Evolutionary conservation across 2,888 invertebrate species (phyloP), one percentile per base, ranked within the genome.

Genomic region (Acleris cristana): DNA sequence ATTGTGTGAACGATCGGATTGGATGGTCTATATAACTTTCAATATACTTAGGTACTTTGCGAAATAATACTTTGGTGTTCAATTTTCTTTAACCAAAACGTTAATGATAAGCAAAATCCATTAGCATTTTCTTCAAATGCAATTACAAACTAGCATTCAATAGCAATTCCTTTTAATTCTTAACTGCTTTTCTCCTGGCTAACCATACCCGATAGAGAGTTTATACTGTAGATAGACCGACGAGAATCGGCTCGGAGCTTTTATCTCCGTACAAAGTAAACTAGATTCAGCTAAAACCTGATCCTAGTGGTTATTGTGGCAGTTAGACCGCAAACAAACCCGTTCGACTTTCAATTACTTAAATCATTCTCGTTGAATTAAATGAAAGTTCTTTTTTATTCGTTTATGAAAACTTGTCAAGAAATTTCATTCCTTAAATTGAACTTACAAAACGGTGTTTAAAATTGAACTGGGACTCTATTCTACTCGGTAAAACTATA

Each of bases 281-380:
- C 56, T 56, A 56, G 56, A 56, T 21, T 44, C 8, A 44, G 34
- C 34, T 34, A 3, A 14, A 18, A 55, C 16, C 55, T 55, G 48
- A 56, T 34, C n/a, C 44, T n/a, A 44, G 14, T 48, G 21, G 26
- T 0, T 51, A 48, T 18, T 40, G 40, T 40, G 49, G 34, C 54
- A 62, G 61, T 40, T 54, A 65, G 55, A 52, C 66, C 56, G 56
- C 63, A 63, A 63, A 62, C 62, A 26, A 66, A 66, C 66, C 52
- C 4, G 66, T 61, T 45, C 18, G 34, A 66, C 66, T 66, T 66
- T 66, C 66, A 62, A 57, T 52, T 21, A 53, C 57, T 66, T 30
- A 52, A 66, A 56, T n/a, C 10, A 45, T 45, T 45, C n/a, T 30
- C 34, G 45, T 52, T 59, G 18, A 48, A 53, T 34, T 54, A 26